Conservation (phyloP, 2,113 vertebrate species). For the Poeciliopsis turrubarensis region DNA sequence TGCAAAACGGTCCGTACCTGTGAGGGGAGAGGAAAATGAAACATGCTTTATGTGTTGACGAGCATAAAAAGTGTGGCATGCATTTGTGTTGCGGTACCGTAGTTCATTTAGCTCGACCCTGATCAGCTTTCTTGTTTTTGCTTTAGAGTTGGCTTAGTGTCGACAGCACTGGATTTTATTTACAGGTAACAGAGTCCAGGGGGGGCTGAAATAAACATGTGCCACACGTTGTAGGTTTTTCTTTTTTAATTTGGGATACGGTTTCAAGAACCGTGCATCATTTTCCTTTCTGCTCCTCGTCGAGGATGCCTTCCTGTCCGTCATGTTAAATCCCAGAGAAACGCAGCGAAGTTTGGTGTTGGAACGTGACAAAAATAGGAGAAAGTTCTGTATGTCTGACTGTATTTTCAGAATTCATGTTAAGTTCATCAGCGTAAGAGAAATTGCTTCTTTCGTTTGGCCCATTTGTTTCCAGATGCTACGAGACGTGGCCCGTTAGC, state of each 20-base stretch:
- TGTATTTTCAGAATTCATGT: neutral
- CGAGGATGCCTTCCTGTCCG: neutral
- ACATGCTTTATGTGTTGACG: neutral
- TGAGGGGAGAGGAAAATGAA: neutral
- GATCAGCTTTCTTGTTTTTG: neutral
- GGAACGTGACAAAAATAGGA: no score
- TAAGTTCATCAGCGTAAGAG: neutral
- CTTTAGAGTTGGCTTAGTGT: neutral
- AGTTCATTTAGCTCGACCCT: no score
- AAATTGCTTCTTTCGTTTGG: neutral
- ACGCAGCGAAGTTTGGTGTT: no score
- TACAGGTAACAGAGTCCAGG: neutral
- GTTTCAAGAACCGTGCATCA: neutral
- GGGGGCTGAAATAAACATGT: neutral
- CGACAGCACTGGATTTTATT: no score
- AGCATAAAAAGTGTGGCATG: neutral
- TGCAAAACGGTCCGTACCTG: neutral
- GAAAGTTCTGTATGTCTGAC: neutral
- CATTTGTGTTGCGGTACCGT: no score
- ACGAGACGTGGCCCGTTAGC: conserved; percentile 12
- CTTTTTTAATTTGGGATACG: neutral
- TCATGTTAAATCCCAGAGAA: no score
- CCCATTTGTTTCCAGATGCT: neutral
- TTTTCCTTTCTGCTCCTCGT: neutral
- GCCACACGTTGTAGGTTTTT: neutral